These are phyloP conservation scores for Rhinolophus sinicus DNA, from an alignment of 2,113 vertebrate species.

Conservation along the genomic window DNA sequence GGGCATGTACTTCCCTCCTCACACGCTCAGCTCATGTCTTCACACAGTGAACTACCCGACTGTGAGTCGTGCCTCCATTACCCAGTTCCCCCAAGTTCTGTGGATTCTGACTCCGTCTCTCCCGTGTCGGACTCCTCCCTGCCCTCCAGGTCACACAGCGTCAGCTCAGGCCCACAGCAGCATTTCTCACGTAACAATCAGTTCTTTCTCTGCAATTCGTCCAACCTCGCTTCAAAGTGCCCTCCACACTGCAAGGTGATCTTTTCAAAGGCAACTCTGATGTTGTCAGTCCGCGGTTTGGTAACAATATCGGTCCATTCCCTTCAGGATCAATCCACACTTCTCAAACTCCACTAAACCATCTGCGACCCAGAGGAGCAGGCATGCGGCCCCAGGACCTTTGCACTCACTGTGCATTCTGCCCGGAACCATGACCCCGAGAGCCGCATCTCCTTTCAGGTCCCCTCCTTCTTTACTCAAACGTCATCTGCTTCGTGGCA, in stretches of 20 bases:
- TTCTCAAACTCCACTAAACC: background rate
- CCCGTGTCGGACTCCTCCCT: background rate
- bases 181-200: background rate
- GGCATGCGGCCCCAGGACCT: background rate
- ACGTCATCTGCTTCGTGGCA: background rate
- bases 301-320: background rate
- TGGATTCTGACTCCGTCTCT: background rate
- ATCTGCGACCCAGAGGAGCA: background rate
- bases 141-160: background rate
- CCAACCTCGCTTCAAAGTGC: background rate
- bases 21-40: background rate
- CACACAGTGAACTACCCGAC: background rate
- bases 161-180: background rate
- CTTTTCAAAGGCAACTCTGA: background rate
- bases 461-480: background rate
- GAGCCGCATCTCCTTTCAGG: background rate
- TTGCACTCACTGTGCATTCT: background rate
- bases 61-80: background rate
- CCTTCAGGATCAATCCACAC: background rate
- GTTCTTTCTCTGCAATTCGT: background rate
- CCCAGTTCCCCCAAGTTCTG: background rate
- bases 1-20: background rate
- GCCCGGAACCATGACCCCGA: background rate
- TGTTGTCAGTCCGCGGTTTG: background rate
- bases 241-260: background rate